Percentiles rank a stretch among this genome's conserved stretches.
Evolutionary conservation across 2,113 vertebrate species (phyloP).

Genomic region (Hyperopisus bebe): DNA sequence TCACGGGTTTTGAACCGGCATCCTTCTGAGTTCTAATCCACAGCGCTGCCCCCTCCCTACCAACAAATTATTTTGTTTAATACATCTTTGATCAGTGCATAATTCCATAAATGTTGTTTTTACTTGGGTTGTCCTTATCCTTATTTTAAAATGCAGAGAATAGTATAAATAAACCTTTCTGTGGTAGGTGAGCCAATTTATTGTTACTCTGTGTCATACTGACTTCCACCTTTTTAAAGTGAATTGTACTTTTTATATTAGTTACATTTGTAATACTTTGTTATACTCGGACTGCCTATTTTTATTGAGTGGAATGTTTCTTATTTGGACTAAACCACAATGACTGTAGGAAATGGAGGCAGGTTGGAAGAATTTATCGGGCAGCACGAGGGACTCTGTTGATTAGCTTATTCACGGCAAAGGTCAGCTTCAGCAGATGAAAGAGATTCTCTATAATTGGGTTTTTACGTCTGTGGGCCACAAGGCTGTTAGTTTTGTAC

Average conservation of each 20-base stretch:
- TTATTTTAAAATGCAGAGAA: neutral
- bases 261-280: neutral
- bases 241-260: neutral
- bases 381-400: neutral
- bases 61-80: neutral
- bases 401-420: neutral
- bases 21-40: neutral
- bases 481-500: neutral
- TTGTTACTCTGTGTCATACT: neutral
- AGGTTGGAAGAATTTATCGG: neutral
- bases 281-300: neutral
- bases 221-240: neutral
- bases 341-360: neutral
- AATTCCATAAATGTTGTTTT: neutral
- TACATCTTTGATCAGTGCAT: neutral
- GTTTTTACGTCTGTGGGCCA: neutral
- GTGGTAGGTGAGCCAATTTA: neutral
- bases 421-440: neutral
- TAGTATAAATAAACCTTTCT: neutral
- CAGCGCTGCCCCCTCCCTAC: neutral
- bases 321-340: neutral
- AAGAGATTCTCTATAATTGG: neutral
- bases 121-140: neutral
- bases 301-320: neutral
- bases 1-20: neutral